These are phyloP conservation scores for Frankliniella intonsa DNA, from an alignment of 2,888 invertebrate species.

Conservation along the genomic window DNA sequence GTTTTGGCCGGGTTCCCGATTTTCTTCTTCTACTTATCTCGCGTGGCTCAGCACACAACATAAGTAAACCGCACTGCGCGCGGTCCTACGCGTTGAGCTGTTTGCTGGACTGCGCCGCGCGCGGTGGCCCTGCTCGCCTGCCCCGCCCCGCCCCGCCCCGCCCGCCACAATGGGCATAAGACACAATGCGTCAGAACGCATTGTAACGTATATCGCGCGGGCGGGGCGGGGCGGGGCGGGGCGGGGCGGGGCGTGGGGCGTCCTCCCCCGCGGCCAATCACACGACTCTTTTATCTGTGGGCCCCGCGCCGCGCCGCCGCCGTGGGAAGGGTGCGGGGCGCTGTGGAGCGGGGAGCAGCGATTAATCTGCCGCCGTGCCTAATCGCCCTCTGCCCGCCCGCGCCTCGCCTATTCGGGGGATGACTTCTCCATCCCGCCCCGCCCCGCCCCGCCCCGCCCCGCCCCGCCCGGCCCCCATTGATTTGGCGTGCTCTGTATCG, in stretches of 20 bases:
- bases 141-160: not conserved
- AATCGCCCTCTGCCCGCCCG: not conserved
- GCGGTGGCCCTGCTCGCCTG: not conserved
- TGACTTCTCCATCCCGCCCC: constrained; percentile 4
- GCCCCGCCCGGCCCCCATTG: not conserved
- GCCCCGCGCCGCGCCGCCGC: not conserved
- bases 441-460: not conserved
- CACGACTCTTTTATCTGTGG: not conserved
- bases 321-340: not conserved
- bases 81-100: too few relatives aligned
- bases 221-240: not conserved
- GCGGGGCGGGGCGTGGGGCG: not conserved
- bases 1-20: too few relatives aligned
- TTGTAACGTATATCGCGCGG: not conserved
- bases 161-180: not conserved
- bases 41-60: too few relatives aligned
- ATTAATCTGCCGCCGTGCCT: too few relatives aligned
- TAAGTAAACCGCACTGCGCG: too few relatives aligned
- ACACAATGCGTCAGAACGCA: not conserved
- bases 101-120: not conserved
- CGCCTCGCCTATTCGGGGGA: not conserved
- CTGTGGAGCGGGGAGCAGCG: too few relatives aligned
- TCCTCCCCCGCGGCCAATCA: not conserved
- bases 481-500: too few relatives aligned
- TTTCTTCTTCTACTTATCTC: too few relatives aligned